These are phyloP conservation scores for Hippocampus comes DNA, from an alignment of 2,113 vertebrate species.

Conservation along the genomic window DNA sequence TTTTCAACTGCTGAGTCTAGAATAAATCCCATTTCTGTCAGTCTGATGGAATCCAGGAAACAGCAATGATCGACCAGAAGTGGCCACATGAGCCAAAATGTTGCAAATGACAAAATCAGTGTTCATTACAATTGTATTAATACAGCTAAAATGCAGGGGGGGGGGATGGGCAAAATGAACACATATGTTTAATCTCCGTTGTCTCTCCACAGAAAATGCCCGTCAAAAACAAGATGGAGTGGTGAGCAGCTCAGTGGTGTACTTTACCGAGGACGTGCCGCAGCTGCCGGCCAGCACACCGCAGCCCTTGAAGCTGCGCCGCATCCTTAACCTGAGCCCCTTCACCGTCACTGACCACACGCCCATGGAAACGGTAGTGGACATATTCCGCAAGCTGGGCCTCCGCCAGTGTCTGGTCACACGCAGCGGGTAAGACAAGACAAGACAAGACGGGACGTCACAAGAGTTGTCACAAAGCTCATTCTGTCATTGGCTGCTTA, in stretches of 20 bases:
- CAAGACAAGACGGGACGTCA: no score
- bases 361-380: conserved; percentile 98
- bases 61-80: no score
- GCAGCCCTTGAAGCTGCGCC: conserved; percentile 87
- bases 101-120: no score
- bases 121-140: neutral
- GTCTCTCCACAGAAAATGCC: conserved; percentile 78
- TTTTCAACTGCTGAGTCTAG: no score
- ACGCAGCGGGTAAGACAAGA: conserved; percentile 81
- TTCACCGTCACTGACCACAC: conserved; percentile 99
- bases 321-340: conserved; percentile 95
- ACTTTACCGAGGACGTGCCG: conserved; percentile 92
- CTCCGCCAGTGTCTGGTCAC: conserved; percentile 96
- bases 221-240: conserved; percentile 97
- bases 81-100: no score
- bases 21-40: no score
- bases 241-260: conserved; percentile 94
- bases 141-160: neutral
- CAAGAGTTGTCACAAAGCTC: neutral
- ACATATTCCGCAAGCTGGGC: conserved; percentile 96
- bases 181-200: neutral
- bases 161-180: neutral
- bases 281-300: conserved; percentile 87
- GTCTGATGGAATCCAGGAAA: no score
- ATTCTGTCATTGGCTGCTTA: neutral